Conservation (phyloP, 92 coral and sea anemone species). For the Heliopora coerulea region DNA sequence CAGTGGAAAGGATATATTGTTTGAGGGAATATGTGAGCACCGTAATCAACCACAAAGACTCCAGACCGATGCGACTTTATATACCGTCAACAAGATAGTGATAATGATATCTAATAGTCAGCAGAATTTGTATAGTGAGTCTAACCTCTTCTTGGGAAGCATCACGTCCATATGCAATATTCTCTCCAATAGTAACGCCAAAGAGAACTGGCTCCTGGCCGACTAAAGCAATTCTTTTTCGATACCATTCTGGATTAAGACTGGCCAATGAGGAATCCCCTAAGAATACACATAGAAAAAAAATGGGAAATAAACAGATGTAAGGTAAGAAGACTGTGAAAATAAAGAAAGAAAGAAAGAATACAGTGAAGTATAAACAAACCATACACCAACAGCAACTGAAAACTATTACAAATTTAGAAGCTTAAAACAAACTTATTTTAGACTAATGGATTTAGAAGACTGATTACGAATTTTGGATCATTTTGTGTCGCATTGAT, state of each 20-base stretch:
- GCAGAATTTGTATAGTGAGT: no score
- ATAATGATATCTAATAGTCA: no score
- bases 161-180: slow-evolving; percentile 39
- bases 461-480: no score
- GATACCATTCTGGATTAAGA: slow-evolving; percentile 73
- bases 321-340: no score
- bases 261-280: slow-evolving; percentile 57
- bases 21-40: no score
- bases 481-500: no score
- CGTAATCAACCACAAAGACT: no score
- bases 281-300: background rate
- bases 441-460: background rate
- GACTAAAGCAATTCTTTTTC: slow-evolving; percentile 79
- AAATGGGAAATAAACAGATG: background rate
- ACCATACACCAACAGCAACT: no score
- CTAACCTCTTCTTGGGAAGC: slow-evolving; percentile 42
- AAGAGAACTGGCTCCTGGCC: slow-evolving; percentile 95
- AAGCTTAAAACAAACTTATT: background rate
- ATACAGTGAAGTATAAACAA: background rate
- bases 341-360: background rate
- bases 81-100: no score
- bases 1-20: no score
- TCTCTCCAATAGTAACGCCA: slow-evolving; percentile 64
- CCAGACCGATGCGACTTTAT: no score
- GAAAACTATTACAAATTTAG: no score